Evolutionary conservation across 2,113 vertebrate species (phyloP).

Genomic region (Mobula hypostoma): DNA sequence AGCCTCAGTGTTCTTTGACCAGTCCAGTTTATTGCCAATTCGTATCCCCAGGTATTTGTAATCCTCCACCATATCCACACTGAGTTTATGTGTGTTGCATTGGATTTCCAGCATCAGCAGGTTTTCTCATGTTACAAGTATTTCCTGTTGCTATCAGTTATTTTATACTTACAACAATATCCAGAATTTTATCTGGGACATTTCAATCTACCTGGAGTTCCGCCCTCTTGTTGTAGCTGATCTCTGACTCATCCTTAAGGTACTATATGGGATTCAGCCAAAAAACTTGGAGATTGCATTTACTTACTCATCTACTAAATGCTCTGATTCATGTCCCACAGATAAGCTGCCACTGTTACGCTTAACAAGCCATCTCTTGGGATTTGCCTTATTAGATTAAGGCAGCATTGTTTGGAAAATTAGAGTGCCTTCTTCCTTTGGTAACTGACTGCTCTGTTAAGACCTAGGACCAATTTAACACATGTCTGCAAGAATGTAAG

Average conservation of each 20-base stretch:
- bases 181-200: neutral
- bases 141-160: neutral
- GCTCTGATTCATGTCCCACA: neutral
- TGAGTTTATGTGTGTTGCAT: no score
- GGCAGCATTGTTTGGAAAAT: neutral
- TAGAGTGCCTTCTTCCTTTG: neutral
- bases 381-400: neutral
- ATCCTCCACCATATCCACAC: no score
- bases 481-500: neutral
- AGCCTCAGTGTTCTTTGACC: no score
- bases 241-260: slow-evolving; percentile 10
- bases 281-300: neutral
- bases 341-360: neutral
- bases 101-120: no score
- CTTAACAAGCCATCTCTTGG: neutral
- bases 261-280: neutral
- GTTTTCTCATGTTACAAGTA: no score
- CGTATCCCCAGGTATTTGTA: no score
- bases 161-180: neutral
- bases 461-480: neutral
- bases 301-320: neutral
- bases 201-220: neutral
- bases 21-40: no score
- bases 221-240: neutral
- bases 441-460: neutral